Percentiles rank a stretch among this genome's conserved stretches.
Conservation (phyloP, 2,888 invertebrate species). For the Oscheius sp. region DNA sequence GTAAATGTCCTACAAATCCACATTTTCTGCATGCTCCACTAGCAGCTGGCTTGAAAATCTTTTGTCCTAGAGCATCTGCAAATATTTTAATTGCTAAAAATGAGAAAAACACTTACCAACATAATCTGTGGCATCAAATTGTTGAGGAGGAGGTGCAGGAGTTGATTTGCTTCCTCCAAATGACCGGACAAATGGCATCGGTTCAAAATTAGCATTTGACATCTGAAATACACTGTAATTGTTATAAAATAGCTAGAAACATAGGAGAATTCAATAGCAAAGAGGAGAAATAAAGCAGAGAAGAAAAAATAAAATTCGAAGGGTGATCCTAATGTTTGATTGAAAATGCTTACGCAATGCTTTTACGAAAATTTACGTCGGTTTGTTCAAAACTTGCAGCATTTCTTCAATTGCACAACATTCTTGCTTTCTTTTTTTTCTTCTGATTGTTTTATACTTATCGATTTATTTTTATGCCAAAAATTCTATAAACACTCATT, state of each 20-base stretch:
- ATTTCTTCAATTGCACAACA: not conserved
- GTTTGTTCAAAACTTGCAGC: not conserved
- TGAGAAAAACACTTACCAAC: slow-evolving; percentile 35
- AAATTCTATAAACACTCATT: no score
- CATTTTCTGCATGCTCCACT: slow-evolving; percentile 70
- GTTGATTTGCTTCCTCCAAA: slow-evolving; percentile 42
- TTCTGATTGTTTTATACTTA: not conserved
- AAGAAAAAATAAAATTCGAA: not conserved
- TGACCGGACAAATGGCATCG: slow-evolving; percentile 57
- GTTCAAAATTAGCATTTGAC: slow-evolving; percentile 57
- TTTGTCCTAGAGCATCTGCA: slow-evolving; percentile 54
- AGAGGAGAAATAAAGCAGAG: not conserved
- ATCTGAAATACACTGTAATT: slow-evolving; percentile 35
- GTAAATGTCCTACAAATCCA: slow-evolving; percentile 75
- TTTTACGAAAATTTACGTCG: not conserved
- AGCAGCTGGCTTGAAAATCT: slow-evolving; percentile 53
- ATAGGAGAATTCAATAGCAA: no score
- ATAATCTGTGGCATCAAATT: not conserved
- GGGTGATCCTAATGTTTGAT: not conserved
- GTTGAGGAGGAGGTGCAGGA: slow-evolving; percentile 14
- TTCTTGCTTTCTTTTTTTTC: not conserved
- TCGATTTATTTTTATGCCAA: no score
- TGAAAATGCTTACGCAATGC: not conserved
- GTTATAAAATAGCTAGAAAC: not conserved
- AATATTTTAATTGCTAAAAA: not conserved